These are phyloP conservation scores for Operophtera brumata DNA, from an alignment of 2,888 invertebrate species.

Conservation along the genomic window DNA sequence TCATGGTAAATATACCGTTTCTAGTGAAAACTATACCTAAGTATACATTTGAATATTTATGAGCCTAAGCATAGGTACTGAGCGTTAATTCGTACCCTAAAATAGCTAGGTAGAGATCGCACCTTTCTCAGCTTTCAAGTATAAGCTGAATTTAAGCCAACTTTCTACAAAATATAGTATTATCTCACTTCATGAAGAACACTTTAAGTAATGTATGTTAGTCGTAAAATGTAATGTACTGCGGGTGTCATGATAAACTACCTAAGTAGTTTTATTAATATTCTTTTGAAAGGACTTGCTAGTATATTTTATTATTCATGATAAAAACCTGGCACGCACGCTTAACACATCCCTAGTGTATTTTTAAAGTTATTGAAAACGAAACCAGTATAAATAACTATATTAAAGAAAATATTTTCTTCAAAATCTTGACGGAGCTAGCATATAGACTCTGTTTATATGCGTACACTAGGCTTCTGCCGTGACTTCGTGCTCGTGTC, in stretches of 20 bases:
- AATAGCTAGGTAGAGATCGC: no score
- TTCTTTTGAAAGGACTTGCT: slow-evolving; percentile 16
- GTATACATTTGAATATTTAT: no score
- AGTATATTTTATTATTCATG: slow-evolving; percentile 20
- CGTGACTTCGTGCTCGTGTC: no score
- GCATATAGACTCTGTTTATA: no score
- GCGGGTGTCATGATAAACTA: slow-evolving; percentile 14
- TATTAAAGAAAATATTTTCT: neutral
- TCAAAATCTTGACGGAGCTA: neutral
- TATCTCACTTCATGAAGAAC: slow-evolving; percentile 21
- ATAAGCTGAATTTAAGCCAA: slow-evolving; percentile 8
- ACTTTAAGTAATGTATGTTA: slow-evolving; percentile 22
- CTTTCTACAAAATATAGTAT: slow-evolving; percentile 13
- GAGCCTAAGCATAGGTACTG: no score
- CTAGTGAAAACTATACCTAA: no score
- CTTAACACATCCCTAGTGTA: slow-evolving; percentile 10
- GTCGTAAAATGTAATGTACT: slow-evolving; percentile 21
- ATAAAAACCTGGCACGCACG: slow-evolving; percentile 8
- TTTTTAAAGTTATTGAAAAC: slow-evolving; percentile 12
- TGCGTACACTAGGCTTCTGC: no score
- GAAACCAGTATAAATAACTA: neutral
- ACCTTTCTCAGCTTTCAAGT: neutral
- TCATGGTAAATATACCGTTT: no score
- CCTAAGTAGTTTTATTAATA: slow-evolving; percentile 25
- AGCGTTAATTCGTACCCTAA: no score